A percentile compares a stretch with the other conserved stretches of the same genome.
Conservation (phyloP, 1,140 invertebrate genomes). For the Drosophila azteca region DNA sequence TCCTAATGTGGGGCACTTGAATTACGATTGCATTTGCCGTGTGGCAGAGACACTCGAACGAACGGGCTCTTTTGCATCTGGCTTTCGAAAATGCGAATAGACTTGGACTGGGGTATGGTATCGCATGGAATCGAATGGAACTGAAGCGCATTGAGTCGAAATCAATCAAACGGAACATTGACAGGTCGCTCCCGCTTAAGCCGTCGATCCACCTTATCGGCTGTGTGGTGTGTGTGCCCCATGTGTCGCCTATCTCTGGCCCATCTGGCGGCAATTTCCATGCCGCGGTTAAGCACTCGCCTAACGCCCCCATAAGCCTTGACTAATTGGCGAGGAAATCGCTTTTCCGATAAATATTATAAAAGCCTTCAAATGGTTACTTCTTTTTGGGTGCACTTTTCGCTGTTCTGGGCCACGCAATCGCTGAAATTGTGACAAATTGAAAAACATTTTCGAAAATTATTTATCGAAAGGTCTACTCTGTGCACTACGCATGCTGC, state of each 20-base stretch:
- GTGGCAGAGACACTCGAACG: not conserved
- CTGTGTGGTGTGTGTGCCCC: not conserved
- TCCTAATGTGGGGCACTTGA: slow-evolving; percentile 42
- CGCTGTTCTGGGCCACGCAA: slow-evolving; percentile 46
- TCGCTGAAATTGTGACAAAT: slow-evolving; percentile 62
- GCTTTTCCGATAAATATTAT: slow-evolving; percentile 50
- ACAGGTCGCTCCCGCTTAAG: slow-evolving; percentile 64
- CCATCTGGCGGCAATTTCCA: slow-evolving; percentile 68
- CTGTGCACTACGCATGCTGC: slow-evolving; percentile 47
- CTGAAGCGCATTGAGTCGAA: slow-evolving; percentile 1
- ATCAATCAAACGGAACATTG: slow-evolving; percentile 60
- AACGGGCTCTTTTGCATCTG: slow-evolving; percentile 4
- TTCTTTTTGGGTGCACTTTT: not conserved
- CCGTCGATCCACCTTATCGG: slow-evolving; percentile 59
- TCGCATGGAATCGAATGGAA: slow-evolving; percentile 65
- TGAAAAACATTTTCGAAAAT: slow-evolving; percentile 54
- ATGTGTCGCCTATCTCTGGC: slow-evolving; percentile 58
- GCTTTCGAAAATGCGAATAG: slow-evolving; percentile 25
- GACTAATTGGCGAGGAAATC: slow-evolving; percentile 77
- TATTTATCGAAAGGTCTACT: slow-evolving; percentile 54
- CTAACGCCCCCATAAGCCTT: slow-evolving; percentile 66
- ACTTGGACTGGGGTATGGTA: slow-evolving; percentile 31
- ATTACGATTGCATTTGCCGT: slow-evolving; percentile 26
- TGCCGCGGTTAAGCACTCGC: slow-evolving; percentile 49
- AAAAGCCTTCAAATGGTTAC: slow-evolving; percentile 27